Evolutionary conservation across 2,797 vertebrate genomes (phyloP).

Genomic region (Phyllotis vaccarum): DNA sequence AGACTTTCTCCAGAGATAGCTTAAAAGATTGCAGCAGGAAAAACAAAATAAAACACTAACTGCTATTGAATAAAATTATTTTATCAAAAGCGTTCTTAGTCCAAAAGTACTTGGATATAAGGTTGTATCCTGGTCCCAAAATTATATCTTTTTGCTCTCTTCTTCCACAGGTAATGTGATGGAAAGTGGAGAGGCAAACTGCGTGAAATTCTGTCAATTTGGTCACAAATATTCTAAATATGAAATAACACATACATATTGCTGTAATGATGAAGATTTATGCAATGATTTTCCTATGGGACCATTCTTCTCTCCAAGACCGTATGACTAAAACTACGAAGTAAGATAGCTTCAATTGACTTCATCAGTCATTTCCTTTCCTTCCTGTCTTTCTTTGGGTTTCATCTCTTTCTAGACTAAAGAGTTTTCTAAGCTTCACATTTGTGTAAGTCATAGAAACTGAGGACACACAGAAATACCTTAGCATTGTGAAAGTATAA

Average conservation of each 20-base stretch:
- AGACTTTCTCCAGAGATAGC: not conserved
- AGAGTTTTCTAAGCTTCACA: not conserved
- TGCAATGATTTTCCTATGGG: conserved; percentile 6
- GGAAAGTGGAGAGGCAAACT: not conserved
- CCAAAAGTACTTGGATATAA: not conserved
- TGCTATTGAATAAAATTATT: not conserved
- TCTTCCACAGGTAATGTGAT: not conserved
- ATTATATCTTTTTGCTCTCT: not conserved
- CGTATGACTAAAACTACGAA: no score
- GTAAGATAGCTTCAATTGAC: not conserved
- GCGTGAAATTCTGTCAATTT: not conserved
- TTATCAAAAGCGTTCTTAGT: not conserved
- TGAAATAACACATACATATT: not conserved
- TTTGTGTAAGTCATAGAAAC: not conserved
- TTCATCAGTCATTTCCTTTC: not conserved
- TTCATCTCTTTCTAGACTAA: not conserved
- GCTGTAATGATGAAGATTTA: not conserved
- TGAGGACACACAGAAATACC: not conserved
- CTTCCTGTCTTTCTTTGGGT: not conserved
- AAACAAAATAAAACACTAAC: not conserved
- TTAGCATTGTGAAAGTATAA: not conserved
- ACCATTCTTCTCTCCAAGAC: no score
- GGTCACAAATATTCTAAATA: fast-evolving
- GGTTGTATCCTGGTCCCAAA: not conserved
- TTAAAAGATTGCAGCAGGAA: not conserved